These are phyloP conservation scores for Xenopus tropicalis DNA, from an alignment of 2,113 vertebrate species.

Conservation along the genomic window UCB_Xtro_10.0 CM004445.2:97274501-97275000, in stretches of 20 bases:
- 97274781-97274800: constrained; percentile 33
- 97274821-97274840: constrained; percentile 10
- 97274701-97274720: constrained; percentile 27
- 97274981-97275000: background rate
- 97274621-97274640: constrained; percentile 1
- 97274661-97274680: background rate
- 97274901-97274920: background rate
- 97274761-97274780: constrained; percentile 19
- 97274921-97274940: constrained; percentile 19
- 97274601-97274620: constrained; percentile 7
- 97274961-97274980: background rate
- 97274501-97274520: constrained; percentile 37
- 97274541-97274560: constrained; percentile 37
- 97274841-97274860: background rate
- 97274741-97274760: constrained; percentile 8
- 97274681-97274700: constrained; percentile 17
- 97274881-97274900: constrained; percentile 4
- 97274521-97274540: constrained; percentile 47
- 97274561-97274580: constrained; percentile 39
- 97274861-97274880: constrained; percentile 32
- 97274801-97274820: constrained; percentile 41
- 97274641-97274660: constrained; percentile 1
- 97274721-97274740: constrained; percentile 6
- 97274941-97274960: background rate
- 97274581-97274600: constrained; percentile 34